Evolutionary conservation across 2,113 vertebrate species (phyloP), one percentile per base, ranked within the genome.

Genomic region (Cryptotis parvus): DNA sequence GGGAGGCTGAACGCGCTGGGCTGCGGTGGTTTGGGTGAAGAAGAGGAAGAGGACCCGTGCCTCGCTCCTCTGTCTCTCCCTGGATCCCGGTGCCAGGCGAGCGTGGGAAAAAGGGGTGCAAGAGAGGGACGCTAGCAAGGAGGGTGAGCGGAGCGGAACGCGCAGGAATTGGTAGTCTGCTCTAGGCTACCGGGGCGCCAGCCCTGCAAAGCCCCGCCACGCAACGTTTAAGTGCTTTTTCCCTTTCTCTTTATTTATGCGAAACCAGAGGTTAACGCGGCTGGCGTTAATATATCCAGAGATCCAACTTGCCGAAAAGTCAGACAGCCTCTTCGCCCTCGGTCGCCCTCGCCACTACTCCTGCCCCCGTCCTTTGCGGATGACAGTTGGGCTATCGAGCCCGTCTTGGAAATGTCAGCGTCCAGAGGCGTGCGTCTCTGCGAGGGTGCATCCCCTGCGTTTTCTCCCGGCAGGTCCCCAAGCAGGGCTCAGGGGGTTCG

Each of bases 161-260:
- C 83, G 35, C 94, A 77, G 86, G 93, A 96, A 94, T 95, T 95
- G 95, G 91, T 84, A 93, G 92, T 88, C 92, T 95, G 94, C 92
- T 76, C 68, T 86, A 84, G 85, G 55, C 78, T 61, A 68, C 74
- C 43, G 78, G 90, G 88, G 58, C 52, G 66, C 87, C 82, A 91
- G 83, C 87, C 85, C 93, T 77, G 93, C 91, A 95, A 35, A 96
- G 93, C 90, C 81, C 88, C 88, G 79, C 58, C 75, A 84, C 58
- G 29, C 79, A 94, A 90, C 94, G 88, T 88, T 95, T 94, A 94
- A 96, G 90, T 74, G 95, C 24, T 65, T 65, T 65, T 29, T 9
- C 29, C 35, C 39, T 70, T 58, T 68, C 31, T 83, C 29, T 43
- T 45, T 68, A n/a, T 91, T 58, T 61, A 37, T 83, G 63, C 70